A percentile compares a stretch with the other conserved stretches of the same genome.
phyloP scores from a whole-genome alignment of 2,888 invertebrate genomes.

The Volucella zonaria region DNA sequence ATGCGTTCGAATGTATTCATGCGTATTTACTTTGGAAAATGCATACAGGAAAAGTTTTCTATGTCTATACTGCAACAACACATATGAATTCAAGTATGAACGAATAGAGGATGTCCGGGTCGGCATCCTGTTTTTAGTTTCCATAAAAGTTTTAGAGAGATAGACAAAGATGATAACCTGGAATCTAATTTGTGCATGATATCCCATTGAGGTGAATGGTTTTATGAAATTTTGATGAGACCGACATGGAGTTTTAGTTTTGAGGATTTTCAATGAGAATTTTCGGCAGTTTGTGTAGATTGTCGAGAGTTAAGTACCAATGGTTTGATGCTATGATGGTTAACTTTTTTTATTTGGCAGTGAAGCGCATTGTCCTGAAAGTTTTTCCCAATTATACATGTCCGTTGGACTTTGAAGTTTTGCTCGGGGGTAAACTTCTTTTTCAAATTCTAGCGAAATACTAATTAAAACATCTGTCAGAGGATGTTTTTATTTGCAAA shows the following conservation, averaged over 20 bases:
- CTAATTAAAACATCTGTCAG: too few relatives aligned
- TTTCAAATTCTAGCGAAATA: too few relatives aligned
- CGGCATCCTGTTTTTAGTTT: slow-evolving; percentile 51
- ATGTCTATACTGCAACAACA: slow-evolving; percentile 10
- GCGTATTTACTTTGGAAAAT: slow-evolving; percentile 64
- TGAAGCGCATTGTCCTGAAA: too few relatives aligned
- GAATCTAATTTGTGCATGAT: slow-evolving; percentile 64
- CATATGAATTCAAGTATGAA: not conserved
- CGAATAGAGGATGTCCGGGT: slow-evolving; percentile 17
- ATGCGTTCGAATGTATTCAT: slow-evolving; percentile 66
- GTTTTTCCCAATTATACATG: too few relatives aligned
- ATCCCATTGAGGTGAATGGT: slow-evolving; percentile 63
- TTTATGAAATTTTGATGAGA: slow-evolving; percentile 59
- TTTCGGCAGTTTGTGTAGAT: not conserved
- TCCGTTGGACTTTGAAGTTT: too few relatives aligned
- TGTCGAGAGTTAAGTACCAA: too few relatives aligned
- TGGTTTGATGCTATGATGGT: too few relatives aligned
- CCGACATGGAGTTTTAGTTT: not conserved
- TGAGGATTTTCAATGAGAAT: slow-evolving; percentile 13
- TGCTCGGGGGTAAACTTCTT: too few relatives aligned
- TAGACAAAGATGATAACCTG: slow-evolving; percentile 54
- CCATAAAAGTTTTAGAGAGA: slow-evolving; percentile 24
- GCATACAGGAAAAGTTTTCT: slow-evolving; percentile 26
- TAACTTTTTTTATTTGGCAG: too few relatives aligned
- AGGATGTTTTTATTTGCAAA: too few relatives aligned